These are phyloP conservation scores for Microtus montanus DNA, from an alignment of 2,113 vertebrate species.

Conservation along the genomic window DNA sequence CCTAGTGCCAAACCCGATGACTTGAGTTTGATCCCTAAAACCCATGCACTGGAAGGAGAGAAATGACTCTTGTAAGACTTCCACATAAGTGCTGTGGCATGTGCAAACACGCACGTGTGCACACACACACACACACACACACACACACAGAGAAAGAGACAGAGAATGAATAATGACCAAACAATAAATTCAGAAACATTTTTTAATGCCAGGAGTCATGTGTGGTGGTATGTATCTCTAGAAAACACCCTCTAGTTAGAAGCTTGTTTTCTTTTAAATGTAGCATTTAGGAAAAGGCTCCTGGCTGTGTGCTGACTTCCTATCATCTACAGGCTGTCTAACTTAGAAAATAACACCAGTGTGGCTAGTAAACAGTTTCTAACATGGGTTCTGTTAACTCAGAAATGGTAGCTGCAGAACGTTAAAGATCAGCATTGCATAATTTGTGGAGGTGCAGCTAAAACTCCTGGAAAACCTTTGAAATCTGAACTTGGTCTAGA, in stretches of 20 bases:
- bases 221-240: not conserved
- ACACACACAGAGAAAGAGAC: not conserved
- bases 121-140: not conserved
- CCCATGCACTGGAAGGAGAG: not conserved
- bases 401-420: not conserved
- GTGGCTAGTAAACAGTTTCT: constrained; percentile 33
- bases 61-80: not conserved
- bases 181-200: not conserved
- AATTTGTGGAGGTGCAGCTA: constrained; percentile 1
- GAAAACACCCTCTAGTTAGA: not conserved
- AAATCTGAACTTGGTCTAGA: constrained; percentile 22
- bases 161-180: not conserved
- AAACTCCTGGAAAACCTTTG: not conserved
- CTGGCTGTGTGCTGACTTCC: not conserved
- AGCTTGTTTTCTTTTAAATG: not conserved
- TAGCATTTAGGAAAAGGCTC: not conserved
- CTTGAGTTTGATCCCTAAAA: not conserved
- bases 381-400: constrained; percentile 14
- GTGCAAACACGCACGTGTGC: not conserved
- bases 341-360: constrained; percentile 11
- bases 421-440: not conserved
- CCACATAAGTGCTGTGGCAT: too few relatives aligned
- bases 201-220: not conserved
- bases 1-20: not conserved
- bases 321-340: constrained; percentile 14